Conservation (phyloP, 2,888 invertebrate species). For the Cosmia pyralina region DNA sequence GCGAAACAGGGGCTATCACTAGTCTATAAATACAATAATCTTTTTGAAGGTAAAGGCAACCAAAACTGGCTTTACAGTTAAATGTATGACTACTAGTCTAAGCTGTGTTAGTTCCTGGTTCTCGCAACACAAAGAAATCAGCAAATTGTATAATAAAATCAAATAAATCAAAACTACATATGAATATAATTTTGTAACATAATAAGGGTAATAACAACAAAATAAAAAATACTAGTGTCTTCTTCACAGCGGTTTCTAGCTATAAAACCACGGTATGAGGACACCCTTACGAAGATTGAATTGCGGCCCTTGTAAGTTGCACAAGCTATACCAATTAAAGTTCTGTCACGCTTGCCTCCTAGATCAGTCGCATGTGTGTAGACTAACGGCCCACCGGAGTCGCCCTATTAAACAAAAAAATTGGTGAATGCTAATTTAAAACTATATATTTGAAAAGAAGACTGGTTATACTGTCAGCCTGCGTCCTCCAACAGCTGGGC, state of each 20-base stretch:
- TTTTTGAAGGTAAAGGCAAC: no score
- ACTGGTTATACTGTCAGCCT: not conserved
- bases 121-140: not conserved
- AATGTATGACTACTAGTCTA: not conserved
- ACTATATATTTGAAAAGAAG: not conserved
- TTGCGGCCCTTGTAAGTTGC: conserved; percentile 2
- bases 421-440: not conserved
- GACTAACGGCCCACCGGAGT: conserved; percentile 52
- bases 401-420: conserved; percentile 33
- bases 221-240: not conserved
- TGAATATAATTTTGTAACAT: conserved; percentile 30
- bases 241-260: conserved; percentile 15
- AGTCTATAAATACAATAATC: no score
- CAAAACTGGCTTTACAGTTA: no score
- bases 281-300: conserved; percentile 44
- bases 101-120: not conserved
- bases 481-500: not conserved
- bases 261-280: conserved; percentile 31
- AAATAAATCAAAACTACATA: conserved; percentile 33
- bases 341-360: not conserved
- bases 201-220: conserved; percentile 8
- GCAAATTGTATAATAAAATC: not conserved
- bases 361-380: not conserved
- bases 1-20: no score
- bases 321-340: conserved; percentile 47